Percentiles rank a stretch among this genome's conserved stretches.
These are phyloP conservation scores for Aleadryas rufinucha DNA, from an alignment of 2,113 vertebrate species.

Conservation along the genomic window DNA sequence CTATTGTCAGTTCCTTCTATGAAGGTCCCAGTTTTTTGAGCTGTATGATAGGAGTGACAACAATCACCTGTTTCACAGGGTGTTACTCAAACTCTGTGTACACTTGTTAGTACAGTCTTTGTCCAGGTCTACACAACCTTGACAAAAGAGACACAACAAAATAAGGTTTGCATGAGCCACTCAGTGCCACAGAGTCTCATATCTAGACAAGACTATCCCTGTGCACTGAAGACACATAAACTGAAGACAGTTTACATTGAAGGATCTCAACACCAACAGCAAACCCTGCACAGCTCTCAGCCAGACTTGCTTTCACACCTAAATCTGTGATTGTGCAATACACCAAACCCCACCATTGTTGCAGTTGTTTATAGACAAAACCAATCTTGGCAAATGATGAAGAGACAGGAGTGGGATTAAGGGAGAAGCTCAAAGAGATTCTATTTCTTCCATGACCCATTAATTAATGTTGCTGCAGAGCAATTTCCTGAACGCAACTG, in stretches of 20 bases:
- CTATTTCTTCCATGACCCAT: not conserved
- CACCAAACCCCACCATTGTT: not conserved
- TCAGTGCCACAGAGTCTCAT: not conserved
- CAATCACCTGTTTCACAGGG: not conserved
- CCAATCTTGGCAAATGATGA: not conserved
- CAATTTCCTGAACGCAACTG: not conserved
- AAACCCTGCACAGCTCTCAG: not conserved
- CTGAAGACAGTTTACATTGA: not conserved
- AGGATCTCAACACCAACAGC: not conserved
- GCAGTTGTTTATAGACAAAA: not conserved
- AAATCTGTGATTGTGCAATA: not conserved
- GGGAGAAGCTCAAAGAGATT: not conserved
- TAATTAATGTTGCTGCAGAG: not conserved
- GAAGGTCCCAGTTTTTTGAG: not conserved
- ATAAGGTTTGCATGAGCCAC: not conserved
- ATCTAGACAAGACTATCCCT: not conserved
- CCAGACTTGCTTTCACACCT: not conserved
- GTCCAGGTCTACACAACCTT: not conserved
- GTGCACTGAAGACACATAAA: not conserved
- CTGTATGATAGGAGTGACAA: not conserved
- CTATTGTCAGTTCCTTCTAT: not conserved
- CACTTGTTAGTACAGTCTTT: not conserved
- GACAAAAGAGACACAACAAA: not conserved
- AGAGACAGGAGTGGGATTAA: not conserved
- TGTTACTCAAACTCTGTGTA: not conserved